phyloP scores from a whole-genome alignment of 2,797 vertebrate species.

The Amblyraja radiata region DNA sequence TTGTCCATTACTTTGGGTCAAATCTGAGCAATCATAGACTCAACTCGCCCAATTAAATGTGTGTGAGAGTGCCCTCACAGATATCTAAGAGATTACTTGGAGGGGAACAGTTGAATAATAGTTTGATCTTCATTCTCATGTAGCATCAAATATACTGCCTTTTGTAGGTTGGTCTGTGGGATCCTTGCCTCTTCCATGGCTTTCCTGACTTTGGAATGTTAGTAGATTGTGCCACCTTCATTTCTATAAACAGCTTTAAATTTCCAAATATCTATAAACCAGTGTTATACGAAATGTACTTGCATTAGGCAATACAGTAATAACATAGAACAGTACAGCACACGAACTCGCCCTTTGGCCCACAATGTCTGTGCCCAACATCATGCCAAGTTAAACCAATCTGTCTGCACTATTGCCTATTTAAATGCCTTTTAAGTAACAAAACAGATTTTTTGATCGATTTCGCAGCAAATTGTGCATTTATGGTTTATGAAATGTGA shows the following conservation, averaged over 20 bases:
- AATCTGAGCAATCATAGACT: not conserved
- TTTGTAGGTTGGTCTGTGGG: not conserved
- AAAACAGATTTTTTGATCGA: not conserved
- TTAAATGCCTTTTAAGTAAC: not conserved
- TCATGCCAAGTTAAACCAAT: too few relatives aligned
- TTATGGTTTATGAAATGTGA: not conserved
- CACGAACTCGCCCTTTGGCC: too few relatives aligned
- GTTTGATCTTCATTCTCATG: not conserved
- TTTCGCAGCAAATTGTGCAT: not conserved
- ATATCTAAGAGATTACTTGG: not conserved
- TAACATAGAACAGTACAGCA: too few relatives aligned
- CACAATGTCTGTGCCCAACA: too few relatives aligned
- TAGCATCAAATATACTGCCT: not conserved
- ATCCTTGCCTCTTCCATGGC: not conserved
- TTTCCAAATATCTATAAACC: not conserved
- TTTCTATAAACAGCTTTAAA: not conserved
- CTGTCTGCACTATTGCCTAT: too few relatives aligned
- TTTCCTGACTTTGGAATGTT: not conserved
- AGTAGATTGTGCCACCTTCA: not conserved
- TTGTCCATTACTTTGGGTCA: not conserved
- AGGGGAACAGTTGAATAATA: not conserved
- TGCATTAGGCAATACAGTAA: not conserved
- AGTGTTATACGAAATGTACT: not conserved
- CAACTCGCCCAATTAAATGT: not conserved
- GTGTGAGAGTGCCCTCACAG: not conserved